These are phyloP conservation scores for Melanotaenia pygmaea DNA, from an alignment of 2,797 vertebrate species.

Conservation along the genomic window DNA sequence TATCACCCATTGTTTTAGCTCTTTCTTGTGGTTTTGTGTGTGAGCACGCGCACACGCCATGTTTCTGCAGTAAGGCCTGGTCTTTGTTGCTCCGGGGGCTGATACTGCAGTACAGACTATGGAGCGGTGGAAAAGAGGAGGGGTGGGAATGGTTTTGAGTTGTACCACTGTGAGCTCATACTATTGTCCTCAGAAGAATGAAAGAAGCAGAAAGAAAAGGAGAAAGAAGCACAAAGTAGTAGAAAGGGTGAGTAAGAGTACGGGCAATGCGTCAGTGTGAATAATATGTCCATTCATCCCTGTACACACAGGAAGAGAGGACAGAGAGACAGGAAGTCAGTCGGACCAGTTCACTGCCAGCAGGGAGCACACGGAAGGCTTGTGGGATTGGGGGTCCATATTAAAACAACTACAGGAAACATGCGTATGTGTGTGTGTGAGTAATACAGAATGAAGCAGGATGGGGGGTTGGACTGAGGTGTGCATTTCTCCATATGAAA, in stretches of 20 bases:
- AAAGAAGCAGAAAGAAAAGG: constrained; percentile 65
- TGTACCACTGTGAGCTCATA: constrained; percentile 79
- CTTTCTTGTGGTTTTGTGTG: constrained; percentile 33
- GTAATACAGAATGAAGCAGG: constrained; percentile 28
- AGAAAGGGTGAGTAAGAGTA: constrained; percentile 53
- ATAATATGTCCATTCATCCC: constrained; percentile 83
- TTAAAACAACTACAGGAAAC: constrained; percentile 79
- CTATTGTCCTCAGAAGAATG: constrained; percentile 79
- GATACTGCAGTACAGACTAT: constrained; percentile 71
- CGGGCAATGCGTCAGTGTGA: constrained; percentile 73
- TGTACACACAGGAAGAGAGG: constrained; percentile 79
- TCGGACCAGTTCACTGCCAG: constrained; percentile 62
- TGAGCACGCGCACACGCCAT: constrained; percentile 19
- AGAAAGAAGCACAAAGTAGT: constrained; percentile 66
- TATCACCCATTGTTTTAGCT: constrained; percentile 31
- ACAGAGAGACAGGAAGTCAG: constrained; percentile 78
- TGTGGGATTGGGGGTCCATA: constrained; percentile 35
- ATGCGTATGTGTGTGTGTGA: constrained; percentile 31
- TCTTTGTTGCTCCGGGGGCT: constrained; percentile 72
- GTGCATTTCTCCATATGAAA: constrained; percentile 49
- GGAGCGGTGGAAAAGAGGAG: constrained; percentile 45
- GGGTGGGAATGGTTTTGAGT: constrained; percentile 61
- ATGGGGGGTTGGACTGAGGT: constrained; percentile 34
- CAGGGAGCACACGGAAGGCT: constrained; percentile 57
- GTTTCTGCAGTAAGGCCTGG: constrained; percentile 66